A percentile compares a stretch with the other conserved stretches of the same genome.
Evolutionary conservation across 64 coral and sea anemone species (phyloP).

Genomic region (Dendrophyllia cribrosa): DNA sequence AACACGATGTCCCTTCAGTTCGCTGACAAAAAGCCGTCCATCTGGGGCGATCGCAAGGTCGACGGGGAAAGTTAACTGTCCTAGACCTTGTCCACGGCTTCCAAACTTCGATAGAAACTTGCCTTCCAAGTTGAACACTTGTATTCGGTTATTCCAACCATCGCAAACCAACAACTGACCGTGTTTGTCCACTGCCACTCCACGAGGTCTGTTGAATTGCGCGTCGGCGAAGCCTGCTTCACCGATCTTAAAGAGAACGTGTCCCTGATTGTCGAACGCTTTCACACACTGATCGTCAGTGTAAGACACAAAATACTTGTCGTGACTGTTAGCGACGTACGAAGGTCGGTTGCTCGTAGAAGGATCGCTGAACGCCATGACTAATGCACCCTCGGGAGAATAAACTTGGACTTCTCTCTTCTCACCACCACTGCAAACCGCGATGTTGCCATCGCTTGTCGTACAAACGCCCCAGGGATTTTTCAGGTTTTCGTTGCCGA

Average conservation of each 20-base stretch:
- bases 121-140: slow-evolving; percentile 42
- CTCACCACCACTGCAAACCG: slow-evolving; percentile 21
- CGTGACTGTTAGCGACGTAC: slow-evolving; percentile 33
- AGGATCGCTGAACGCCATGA: slow-evolving; percentile 9
- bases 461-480: slow-evolving; percentile 47
- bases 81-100: slow-evolving; percentile 16
- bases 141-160: slow-evolving; percentile 66
- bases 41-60: slow-evolving; percentile 31
- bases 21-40: slow-evolving; percentile 37
- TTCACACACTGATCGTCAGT: slow-evolving; percentile 44
- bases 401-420: slow-evolving; percentile 46
- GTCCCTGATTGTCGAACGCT: slow-evolving; percentile 41
- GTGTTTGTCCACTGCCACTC: slow-evolving; percentile 47
- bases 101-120: slow-evolving; percentile 67
- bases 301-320: slow-evolving; percentile 39
- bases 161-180: slow-evolving; percentile 65
- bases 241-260: slow-evolving; percentile 23
- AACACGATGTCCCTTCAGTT: slow-evolving; percentile 37
- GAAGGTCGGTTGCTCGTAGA: slow-evolving; percentile 6
- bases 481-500: not conserved
- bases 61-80: slow-evolving; percentile 44
- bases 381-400: slow-evolving; percentile 12
- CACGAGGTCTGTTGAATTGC: slow-evolving; percentile 67
- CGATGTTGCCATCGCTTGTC: slow-evolving; percentile 28
- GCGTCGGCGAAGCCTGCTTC: slow-evolving; percentile 2